Base-by-base conservation (phyloP, 2,797 vertebrate genomes). In the Arnoldichthys spilopterus region DNA sequence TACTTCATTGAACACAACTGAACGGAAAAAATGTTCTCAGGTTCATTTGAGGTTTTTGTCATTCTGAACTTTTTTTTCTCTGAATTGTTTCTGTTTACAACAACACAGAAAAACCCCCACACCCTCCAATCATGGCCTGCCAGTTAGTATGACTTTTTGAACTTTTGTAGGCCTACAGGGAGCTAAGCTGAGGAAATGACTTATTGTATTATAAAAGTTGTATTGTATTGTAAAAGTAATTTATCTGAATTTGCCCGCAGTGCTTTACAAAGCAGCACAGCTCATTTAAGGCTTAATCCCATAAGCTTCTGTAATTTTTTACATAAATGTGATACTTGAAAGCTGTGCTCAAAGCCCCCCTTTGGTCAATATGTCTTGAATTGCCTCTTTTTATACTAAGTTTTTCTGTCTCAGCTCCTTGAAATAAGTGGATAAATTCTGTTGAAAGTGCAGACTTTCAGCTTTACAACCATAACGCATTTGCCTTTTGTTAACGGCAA, bases 141-240 rank as follows among this genome's bases (percentile, higher is more conserved):
- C 53, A 2, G 24, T 59, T 59, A 28, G 3, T 13, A 4, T 83
- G 74, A 79, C 45, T 71, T 76, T 37, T 32, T 87, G 74, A 83
- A 78, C 79, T 74, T 75, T n/a, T n/a, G 18, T 77, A 54, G 45
- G 83, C 74, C 72, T 28, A 82, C 67, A 74, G 82, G 66, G 45
- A 56, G 26, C 76, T 76, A 87, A 90, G 88, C 32, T 18, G 69
- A 80, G 15, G 26, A 54, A 37, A 30, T 53, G 20, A 18, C 68
- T 85, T n/a, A n/a, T 22, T 74, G 78, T 76, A 64, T 74, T 54
- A 75, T 40, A 76, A 13, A 80, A 32, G 45, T 78, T n/a, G n/a
- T n/a, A n/a, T n/a, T n/a, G n/a, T n/a, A n/a, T n/a, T n/a, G n/a
- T 54, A n/a, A 59, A 43, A 63, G 51, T 82, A 54, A 86, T 80